Evolutionary conservation across 2,113 vertebrate species (phyloP).

Genomic region (Corynorhinus townsendii): DNA sequence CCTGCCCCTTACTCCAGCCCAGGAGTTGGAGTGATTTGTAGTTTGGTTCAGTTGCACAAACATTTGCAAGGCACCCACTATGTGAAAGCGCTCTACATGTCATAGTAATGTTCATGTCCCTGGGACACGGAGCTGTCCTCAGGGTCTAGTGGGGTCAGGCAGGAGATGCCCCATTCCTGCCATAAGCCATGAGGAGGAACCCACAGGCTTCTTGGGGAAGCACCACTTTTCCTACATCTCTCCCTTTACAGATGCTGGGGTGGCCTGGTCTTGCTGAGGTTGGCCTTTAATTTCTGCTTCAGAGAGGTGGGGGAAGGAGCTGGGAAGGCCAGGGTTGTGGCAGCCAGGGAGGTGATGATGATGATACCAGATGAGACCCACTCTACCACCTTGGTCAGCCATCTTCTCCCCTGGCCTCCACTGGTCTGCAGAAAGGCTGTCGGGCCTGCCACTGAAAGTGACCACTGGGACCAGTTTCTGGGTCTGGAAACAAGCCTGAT

Average conservation of each 20-base stretch:
- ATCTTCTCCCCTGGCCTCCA: background rate
- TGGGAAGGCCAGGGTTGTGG: background rate
- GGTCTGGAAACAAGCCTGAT: background rate
- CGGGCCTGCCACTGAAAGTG: background rate
- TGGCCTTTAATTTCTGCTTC: background rate
- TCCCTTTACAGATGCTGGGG: background rate
- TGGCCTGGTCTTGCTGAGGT: background rate
- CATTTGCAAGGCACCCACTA: background rate
- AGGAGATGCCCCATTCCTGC: background rate
- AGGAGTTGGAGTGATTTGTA: background rate
- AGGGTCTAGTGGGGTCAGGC: background rate
- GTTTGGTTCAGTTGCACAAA: background rate
- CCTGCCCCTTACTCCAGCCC: background rate
- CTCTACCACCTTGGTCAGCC: background rate
- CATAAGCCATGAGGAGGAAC: background rate
- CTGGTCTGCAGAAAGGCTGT: background rate
- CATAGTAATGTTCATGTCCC: background rate
- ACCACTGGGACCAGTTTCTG: background rate
- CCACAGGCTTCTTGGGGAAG: background rate
- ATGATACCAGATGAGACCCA: too few species aligned
- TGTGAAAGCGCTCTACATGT: background rate
- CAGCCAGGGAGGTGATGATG: background rate
- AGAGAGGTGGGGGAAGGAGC: fast-evolving
- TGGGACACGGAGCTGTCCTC: background rate
- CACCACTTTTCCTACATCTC: background rate